Evolutionary conservation across 2,888 invertebrate genomes (phyloP), one percentile per base, ranked within the genome.

Genomic region (Zaprionus obscuricornis): DNA sequence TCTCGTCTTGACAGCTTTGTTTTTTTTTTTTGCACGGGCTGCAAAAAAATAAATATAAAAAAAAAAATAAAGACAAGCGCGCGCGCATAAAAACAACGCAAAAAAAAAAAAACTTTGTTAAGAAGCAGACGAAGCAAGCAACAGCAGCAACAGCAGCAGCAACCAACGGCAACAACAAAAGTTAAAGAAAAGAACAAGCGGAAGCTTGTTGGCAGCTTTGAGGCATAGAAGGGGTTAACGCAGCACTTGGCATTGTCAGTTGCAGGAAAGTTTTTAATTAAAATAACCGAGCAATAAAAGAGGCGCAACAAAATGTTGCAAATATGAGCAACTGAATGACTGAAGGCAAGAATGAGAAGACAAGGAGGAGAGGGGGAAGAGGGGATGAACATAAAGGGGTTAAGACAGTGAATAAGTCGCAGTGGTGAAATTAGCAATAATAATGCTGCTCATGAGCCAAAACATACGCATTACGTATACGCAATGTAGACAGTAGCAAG

Each of bases 271-370:
- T 85, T 85, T 85, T 83, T 83, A 83, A 83, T 85, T 83, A 83
- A 83, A 83, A 83, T 83, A 85, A 77, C 74, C 74, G 54, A 66
- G 82, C 85, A 78, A 82, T 78, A 85, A 85, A 82, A 74, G 59
- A 69, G n/a, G 68, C 64, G 60, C 67, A 68, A 54, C 63, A 74
- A 60, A 51, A 71, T 58, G 52, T 45, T 64, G 51, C 54, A 45
- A 47, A 50, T 65, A 67, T 57, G 52, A 70, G 56, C 40, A 50
- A 2, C n/a, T n/a, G n/a, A n/a, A n/a, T n/a, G 33, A 10, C 24
- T 2, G 13, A 8, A n/a, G 52, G n/a, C 24, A 34, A 20, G 24
- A 24, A n/a, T n/a, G 4, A 16, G n/a, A 36, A 29, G 17, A 33
- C 18, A 45, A 27, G 7, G 11, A n/a, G n/a, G 4, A 26, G 34